Evolutionary conservation across 2,888 invertebrate genomes (phyloP).

Genomic region (Brenthis daphne): DNA sequence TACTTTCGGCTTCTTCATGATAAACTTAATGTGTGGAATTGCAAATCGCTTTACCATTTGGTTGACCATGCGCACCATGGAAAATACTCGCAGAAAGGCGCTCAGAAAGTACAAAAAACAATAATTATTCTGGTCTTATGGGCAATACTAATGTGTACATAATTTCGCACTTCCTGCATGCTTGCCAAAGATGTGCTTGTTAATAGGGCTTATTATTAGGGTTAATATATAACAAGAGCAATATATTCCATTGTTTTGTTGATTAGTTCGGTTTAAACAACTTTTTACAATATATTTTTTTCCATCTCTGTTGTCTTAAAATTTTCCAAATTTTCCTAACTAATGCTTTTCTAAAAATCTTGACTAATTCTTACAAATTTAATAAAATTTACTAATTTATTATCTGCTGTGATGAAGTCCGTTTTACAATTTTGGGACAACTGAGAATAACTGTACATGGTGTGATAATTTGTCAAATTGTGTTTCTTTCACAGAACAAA

Average conservation of each 20-base stretch:
- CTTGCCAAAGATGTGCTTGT: conserved; percentile 31
- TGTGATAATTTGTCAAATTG: too few species aligned
- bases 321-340: neutral
- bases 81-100: conserved; percentile 83
- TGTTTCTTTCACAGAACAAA: too few species aligned
- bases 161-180: conserved; percentile 22
- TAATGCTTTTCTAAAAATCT: too few species aligned
- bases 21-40: conserved; percentile 72
- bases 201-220: too few species aligned
- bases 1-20: conserved; percentile 77
- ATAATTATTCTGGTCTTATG: conserved; percentile 48
- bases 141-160: conserved; percentile 15
- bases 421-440: too few species aligned
- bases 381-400: too few species aligned
- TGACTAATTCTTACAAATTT: too few species aligned
- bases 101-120: conserved; percentile 78
- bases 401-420: too few species aligned
- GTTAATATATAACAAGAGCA: too few species aligned
- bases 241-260: neutral
- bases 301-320: neutral
- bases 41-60: conserved; percentile 83
- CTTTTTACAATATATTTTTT: neutral
- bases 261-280: neutral
- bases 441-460: too few species aligned
- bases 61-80: conserved; percentile 85